These are phyloP conservation scores for Fulmarus glacialis DNA, from an alignment of 2,113 vertebrate genomes.

Conservation along the genomic window DNA sequence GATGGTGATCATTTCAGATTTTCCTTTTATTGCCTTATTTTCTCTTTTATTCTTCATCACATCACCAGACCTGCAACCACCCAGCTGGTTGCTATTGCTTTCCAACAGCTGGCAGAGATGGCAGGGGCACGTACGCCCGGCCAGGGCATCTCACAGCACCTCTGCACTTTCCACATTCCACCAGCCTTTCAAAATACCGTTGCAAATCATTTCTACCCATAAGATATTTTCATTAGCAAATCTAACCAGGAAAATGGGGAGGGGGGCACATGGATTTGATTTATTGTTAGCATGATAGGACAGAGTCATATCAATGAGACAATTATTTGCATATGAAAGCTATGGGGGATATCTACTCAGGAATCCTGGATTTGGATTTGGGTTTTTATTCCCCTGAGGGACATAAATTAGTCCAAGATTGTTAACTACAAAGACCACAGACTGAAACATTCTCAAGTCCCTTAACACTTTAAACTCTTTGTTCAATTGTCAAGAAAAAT, in stretches of 20 bases:
- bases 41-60: background rate
- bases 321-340: conserved; percentile 30
- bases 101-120: conserved; percentile 44
- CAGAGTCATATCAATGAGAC: background rate
- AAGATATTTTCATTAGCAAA: background rate
- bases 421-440: background rate
- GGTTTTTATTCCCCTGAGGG: background rate
- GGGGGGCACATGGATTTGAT: background rate
- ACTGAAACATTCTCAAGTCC: background rate
- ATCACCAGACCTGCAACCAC: conserved; percentile 3
- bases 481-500: background rate
- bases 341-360: background rate
- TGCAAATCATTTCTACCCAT: background rate
- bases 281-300: background rate
- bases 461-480: conserved; percentile 26
- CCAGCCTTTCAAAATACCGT: background rate
- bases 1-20: conserved; percentile 22
- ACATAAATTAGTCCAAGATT: conserved; percentile 4
- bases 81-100: conserved; percentile 28
- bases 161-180: background rate
- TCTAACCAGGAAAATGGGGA: background rate
- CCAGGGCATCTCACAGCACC: conserved; percentile 9
- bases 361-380: background rate
- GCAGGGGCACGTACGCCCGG: background rate
- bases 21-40: conserved; percentile 32